phyloP scores from a whole-genome alignment of 2,113 vertebrate genomes.

The Motacilla alba region DNA sequence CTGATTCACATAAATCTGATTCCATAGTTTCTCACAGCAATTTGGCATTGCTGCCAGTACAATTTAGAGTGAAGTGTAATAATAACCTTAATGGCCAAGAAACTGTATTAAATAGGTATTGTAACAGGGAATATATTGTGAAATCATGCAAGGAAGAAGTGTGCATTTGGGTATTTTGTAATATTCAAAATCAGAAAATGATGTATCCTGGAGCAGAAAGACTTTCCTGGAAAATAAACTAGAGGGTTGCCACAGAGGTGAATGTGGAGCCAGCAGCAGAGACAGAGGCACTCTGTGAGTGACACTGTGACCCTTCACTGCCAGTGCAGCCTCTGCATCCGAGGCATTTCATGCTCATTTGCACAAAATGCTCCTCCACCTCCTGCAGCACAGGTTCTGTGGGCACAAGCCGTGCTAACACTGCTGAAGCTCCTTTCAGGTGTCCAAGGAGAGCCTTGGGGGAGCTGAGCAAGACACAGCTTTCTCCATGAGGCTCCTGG shows the following conservation, averaged over 20 bases:
- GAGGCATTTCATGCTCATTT: not conserved
- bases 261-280: not conserved
- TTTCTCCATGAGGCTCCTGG: not conserved
- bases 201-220: not conserved
- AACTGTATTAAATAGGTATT: not conserved
- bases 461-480: not conserved
- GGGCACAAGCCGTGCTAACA: accelerated
- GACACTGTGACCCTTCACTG: not conserved
- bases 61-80: not conserved
- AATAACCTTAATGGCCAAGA: not conserved
- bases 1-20: not conserved
- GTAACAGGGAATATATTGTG: not conserved
- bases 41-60: not conserved
- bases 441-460: not conserved
- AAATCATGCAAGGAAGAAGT: not conserved
- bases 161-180: not conserved
- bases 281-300: not conserved
- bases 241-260: not conserved
- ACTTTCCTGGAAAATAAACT: not conserved
- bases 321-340: not conserved
- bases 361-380: not conserved
- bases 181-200: not conserved
- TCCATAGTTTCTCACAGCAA: not conserved
- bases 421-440: not conserved
- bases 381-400: not conserved